Evolutionary conservation across 2,888 invertebrate species (phyloP).

Genomic region (Microctonus aethiopoides): DNA sequence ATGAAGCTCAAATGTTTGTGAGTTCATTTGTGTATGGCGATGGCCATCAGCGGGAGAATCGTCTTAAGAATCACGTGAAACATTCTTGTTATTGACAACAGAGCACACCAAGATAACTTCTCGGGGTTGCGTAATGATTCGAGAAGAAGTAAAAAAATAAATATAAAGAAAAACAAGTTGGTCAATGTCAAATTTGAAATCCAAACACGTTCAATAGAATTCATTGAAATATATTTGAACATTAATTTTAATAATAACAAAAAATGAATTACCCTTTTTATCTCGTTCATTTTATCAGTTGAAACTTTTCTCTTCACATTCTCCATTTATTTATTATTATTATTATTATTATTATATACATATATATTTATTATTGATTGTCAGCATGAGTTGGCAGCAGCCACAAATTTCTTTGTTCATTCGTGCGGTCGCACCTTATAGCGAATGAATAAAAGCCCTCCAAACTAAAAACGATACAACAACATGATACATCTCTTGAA

Average conservation of each 20-base stretch:
- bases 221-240: not conserved
- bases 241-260: not conserved
- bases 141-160: not conserved
- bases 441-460: not conserved
- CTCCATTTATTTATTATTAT: not conserved
- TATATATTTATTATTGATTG: conserved; percentile 9
- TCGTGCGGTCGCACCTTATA: not conserved
- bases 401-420: not conserved
- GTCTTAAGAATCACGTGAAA: conserved; percentile 1
- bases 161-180: not conserved
- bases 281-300: not conserved
- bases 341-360: not conserved
- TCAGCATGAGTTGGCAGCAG: not conserved
- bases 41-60: not conserved
- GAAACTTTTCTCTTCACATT: not conserved
- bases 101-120: not conserved
- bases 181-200: conserved; percentile 2
- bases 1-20: not conserved
- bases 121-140: conserved; percentile 21
- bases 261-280: not conserved
- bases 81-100: conserved; percentile 13
- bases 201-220: not conserved
- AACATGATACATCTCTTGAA: not conserved
- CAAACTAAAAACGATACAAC: not conserved
- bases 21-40: conserved; percentile 7